A percentile compares a stretch with the other conserved stretches of the same genome.
Evolutionary conservation across 2,797 vertebrate genomes (phyloP).

Genomic region (Helostoma temminkii): DNA sequence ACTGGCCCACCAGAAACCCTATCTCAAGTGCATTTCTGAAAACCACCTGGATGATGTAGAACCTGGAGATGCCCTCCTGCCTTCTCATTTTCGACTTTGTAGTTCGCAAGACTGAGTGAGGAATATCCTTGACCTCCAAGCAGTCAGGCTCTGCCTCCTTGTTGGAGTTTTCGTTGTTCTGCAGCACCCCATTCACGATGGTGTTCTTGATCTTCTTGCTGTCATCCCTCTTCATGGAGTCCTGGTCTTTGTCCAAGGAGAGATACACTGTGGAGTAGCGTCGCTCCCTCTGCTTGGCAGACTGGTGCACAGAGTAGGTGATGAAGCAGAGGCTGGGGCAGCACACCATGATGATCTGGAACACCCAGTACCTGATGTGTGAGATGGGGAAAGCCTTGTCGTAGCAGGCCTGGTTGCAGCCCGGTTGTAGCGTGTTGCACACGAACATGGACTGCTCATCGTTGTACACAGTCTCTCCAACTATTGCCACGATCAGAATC

Average conservation of each 20-base stretch:
- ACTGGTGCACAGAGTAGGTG: constrained; percentile 94
- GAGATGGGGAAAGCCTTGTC: constrained; percentile 95
- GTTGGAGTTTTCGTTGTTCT: constrained; percentile 91
- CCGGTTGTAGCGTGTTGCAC: constrained; percentile 94
- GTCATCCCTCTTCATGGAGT: constrained; percentile 88
- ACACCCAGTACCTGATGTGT: constrained; percentile 95
- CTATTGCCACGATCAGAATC: constrained; percentile 95
- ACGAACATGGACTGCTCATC: constrained; percentile 96
- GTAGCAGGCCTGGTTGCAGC: constrained; percentile 96
- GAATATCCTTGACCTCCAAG: constrained; percentile 91
- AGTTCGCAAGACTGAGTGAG: constrained; percentile 81
- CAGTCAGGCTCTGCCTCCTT: constrained; percentile 91
- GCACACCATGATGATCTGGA: constrained; percentile 97
- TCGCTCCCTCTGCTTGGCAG: constrained; percentile 91
- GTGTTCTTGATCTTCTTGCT: constrained; percentile 92
- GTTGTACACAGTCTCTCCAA: constrained; percentile 95
- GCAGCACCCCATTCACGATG: constrained; percentile 91
- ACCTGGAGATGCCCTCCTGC: constrained; percentile 94
- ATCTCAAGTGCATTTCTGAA: constrained; percentile 95
- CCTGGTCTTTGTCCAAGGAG: constrained; percentile 89
- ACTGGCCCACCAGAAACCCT: constrained; percentile 93
- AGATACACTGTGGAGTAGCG: constrained; percentile 90
- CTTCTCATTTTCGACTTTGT: constrained; percentile 91
- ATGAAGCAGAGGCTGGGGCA: constrained; percentile 95
- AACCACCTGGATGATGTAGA: constrained; percentile 96